Conservation (phyloP, 2,888 invertebrate species). For the Mesorhabditis belari region DNA sequence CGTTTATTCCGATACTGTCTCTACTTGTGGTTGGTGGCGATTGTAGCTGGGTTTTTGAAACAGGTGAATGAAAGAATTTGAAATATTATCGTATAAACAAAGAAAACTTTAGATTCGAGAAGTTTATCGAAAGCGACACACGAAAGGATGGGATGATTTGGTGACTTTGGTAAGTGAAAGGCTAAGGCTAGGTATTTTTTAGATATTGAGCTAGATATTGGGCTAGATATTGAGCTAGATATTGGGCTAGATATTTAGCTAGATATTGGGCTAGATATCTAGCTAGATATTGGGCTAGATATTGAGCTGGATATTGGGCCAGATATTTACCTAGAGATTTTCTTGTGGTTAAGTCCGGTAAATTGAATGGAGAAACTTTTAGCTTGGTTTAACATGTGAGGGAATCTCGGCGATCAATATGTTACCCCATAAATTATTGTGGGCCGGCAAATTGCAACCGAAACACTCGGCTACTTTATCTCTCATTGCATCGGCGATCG, state of each 20-base stretch:
- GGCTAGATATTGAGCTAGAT: too few species aligned
- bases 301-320: too few species aligned
- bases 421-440: conserved; percentile 30
- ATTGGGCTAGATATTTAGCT: too few species aligned
- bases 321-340: too few species aligned
- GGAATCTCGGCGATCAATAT: conserved; percentile 37
- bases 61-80: conserved; percentile 6
- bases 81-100: neutral
- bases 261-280: too few species aligned
- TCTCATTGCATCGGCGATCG: conserved; percentile 41
- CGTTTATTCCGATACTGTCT: conserved; percentile 35
- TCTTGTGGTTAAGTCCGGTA: neutral
- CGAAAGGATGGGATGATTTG: conserved; percentile 1
- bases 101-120: neutral
- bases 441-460: conserved; percentile 38
- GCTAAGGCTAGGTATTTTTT: too few species aligned
- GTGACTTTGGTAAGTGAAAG: neutral
- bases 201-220: too few species aligned
- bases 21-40: conserved; percentile 38
- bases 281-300: too few species aligned
- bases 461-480: conserved; percentile 35
- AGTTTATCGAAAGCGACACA: neutral
- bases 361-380: conserved; percentile 1
- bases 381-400: conserved; percentile 29
- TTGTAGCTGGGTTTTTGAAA: conserved; percentile 31